Evolutionary conservation across 2,888 invertebrate genomes (phyloP).

Genomic region (Ochropacha duplaris): DNA sequence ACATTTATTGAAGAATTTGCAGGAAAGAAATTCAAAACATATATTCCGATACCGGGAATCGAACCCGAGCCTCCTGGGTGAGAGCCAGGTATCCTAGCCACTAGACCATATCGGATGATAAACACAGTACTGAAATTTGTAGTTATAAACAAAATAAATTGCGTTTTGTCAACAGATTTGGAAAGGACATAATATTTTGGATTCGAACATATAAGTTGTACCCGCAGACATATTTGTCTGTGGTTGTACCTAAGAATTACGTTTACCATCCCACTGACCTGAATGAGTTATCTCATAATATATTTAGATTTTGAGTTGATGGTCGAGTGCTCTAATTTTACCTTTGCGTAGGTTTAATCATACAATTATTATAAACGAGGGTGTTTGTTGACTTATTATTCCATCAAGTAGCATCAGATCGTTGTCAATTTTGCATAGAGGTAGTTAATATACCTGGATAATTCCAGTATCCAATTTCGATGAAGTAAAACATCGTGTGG

Average conservation of each 20-base stretch:
- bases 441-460: no score
- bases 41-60: constrained; percentile 84
- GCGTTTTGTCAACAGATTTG: background rate
- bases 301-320: constrained; percentile 30
- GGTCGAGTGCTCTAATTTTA: constrained; percentile 24
- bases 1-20: background rate
- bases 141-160: background rate
- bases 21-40: background rate
- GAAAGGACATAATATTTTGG: background rate
- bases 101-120: constrained; percentile 83
- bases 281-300: constrained; percentile 37
- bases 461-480: no score
- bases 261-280: constrained; percentile 49
- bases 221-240: no score
- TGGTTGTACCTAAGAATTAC: no score
- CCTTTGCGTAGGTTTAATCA: constrained; percentile 9
- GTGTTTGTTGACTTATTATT: no score
- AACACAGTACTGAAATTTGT: background rate
- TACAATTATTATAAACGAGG: constrained; percentile 8
- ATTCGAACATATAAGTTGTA: background rate
- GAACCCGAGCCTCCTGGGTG: constrained; percentile 85
- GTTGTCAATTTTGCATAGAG: no score
- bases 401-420: no score
- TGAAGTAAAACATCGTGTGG: no score
- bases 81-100: constrained; percentile 85